Evolutionary conservation across 64 coral and sea anemone species (phyloP), one percentile per base, ranked within the genome.

Genomic region (Montipora sp.): DNA sequence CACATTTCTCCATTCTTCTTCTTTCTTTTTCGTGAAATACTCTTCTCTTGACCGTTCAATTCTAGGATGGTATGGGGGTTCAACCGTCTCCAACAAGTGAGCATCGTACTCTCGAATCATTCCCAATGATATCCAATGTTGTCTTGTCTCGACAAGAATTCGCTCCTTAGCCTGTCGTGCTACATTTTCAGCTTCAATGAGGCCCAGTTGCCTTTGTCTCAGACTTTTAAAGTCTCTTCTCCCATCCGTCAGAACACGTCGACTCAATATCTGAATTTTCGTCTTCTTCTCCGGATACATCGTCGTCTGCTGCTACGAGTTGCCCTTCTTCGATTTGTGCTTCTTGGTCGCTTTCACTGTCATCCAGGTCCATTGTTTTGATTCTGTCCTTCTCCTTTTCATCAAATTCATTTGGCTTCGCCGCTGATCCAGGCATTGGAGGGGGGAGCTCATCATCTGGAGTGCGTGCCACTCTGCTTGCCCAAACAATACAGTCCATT

Each of bases 401-500:
- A 13, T 19, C 36, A 36, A 36, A 36, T 36, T 36, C 36, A 36
- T 36, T 36, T 36, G 36, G 36, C 36, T 36, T 36, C 36, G 36
- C 36, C 36, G 36, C 36, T 36, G 36, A 36, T 0, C 36, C 36
- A 36, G 36, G 36, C 36, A 73, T 73, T 22, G 4, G 69, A 24
- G 21, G 69, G 69, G 69, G 69, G 0, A 73, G 21, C 9, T 73
- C 20, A 10, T 73, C 20, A 73, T 8, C 69, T 23, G n/a, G 69
- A 4, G 4, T 43, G 19, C 21, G n/a, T 21, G 69, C 69, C 2
- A 23, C 5, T 8, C 21, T 73, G 69, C 69, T 77, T 15, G 47
- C 36, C 76, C 76, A 78, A 4, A 78, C 76, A 18, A 78, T n/a
- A 18, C 76, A 78, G 44, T 11, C 76, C 48, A 78, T 78, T 4